Conservation (phyloP, 2,797 vertebrate species). For the Podarcis lilfordi region DNA sequence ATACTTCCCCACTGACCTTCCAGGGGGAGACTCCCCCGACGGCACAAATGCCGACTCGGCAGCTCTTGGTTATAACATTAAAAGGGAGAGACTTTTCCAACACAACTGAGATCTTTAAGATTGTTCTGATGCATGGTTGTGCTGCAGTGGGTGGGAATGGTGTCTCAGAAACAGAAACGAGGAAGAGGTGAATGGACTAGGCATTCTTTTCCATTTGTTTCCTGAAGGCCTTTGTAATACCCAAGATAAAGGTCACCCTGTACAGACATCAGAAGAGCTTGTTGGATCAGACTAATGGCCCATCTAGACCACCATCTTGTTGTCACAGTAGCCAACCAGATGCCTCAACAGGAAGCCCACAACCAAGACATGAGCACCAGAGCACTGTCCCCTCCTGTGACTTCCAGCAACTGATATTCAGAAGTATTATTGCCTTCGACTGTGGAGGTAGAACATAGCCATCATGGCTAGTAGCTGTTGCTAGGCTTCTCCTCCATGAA, state of each 20-base stretch:
- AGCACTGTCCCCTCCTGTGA: too few relatives aligned
- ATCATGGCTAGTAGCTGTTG: too few relatives aligned
- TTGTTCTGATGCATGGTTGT: conserved; percentile 2
- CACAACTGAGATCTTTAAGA: conserved; percentile 1
- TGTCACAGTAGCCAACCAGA: too few relatives aligned
- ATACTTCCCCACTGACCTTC: conserved; percentile 77
- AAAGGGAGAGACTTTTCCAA: conserved; percentile 37
- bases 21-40: conserved; percentile 55
- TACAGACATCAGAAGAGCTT: too few relatives aligned
- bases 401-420: too few relatives aligned
- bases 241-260: not conserved
- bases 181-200: not conserved
- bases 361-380: too few relatives aligned
- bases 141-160: not conserved
- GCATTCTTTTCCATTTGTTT: not conserved
- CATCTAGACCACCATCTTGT: too few relatives aligned
- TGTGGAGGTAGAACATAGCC: too few relatives aligned
- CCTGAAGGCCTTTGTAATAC: not conserved
- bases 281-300: too few relatives aligned
- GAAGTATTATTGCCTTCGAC: too few relatives aligned
- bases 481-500: too few relatives aligned
- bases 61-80: conserved; percentile 41
- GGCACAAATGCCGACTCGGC: conserved; percentile 36
- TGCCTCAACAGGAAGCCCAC: too few relatives aligned
- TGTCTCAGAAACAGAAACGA: not conserved